A percentile compares a stretch with the other conserved stretches of the same genome.
phyloP scores from a whole-genome alignment of 2,888 invertebrate species.

The Athetis lepigone region DNA sequence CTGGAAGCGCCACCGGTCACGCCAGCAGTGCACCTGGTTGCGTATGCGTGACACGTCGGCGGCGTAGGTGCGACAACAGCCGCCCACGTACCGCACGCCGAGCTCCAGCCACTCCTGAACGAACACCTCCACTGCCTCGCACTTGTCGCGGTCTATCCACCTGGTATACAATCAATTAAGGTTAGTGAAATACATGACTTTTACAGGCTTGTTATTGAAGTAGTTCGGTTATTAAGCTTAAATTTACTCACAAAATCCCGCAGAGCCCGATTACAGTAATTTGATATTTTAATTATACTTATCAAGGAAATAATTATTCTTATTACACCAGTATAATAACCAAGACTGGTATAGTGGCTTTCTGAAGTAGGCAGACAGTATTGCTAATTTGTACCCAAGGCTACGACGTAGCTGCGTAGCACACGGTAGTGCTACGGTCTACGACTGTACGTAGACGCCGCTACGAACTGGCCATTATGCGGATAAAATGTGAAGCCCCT shows the following conservation, averaged over 20 bases:
- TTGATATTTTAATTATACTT: slow-evolving; percentile 9
- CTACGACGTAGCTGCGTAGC: slow-evolving; percentile 47
- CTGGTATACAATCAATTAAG: slow-evolving; percentile 72
- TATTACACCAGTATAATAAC: not conserved
- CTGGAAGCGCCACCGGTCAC: slow-evolving; percentile 83
- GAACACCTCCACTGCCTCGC: slow-evolving; percentile 93
- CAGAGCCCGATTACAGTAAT: not conserved
- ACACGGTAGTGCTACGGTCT: slow-evolving; percentile 26
- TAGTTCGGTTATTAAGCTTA: not conserved
- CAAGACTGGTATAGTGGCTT: not conserved
- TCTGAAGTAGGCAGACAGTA: not conserved
- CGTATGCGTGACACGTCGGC: slow-evolving; percentile 94
- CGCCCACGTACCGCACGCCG: slow-evolving; percentile 96
- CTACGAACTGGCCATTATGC: slow-evolving; percentile 26
- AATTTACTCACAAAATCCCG: not conserved
- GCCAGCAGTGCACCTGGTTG: slow-evolving; percentile 90
- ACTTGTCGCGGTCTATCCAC: slow-evolving; percentile 93
- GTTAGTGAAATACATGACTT: not conserved
- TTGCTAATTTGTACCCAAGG: slow-evolving; percentile 21
- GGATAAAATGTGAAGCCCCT: slow-evolving; percentile 16
- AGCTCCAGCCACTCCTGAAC: slow-evolving; percentile 95
- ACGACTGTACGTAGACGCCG: slow-evolving; percentile 14
- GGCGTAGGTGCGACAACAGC: slow-evolving; percentile 97
- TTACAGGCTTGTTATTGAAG: not conserved
- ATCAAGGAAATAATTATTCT: not conserved